Evolutionary conservation across 1,140 invertebrate species (phyloP).

Genomic region (Drosophila fuyamai): DNA sequence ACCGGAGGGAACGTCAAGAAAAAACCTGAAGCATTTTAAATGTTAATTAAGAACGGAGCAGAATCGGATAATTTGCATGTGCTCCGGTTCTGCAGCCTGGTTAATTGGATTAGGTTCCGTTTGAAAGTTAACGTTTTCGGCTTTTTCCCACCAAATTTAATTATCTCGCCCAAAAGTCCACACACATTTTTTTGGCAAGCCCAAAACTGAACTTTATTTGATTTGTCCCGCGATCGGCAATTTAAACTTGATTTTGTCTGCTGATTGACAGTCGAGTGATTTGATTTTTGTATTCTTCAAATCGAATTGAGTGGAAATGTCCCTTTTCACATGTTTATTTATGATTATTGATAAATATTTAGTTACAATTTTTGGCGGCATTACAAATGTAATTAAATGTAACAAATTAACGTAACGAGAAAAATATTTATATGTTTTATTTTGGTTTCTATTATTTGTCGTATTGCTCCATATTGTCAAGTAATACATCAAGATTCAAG

Average conservation of each 20-base stretch:
- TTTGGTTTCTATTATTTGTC: too few relatives aligned
- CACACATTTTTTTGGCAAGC: constrained; percentile 3
- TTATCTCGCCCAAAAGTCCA: constrained; percentile 17
- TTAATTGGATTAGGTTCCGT: constrained; percentile 57
- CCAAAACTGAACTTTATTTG: constrained; percentile 24
- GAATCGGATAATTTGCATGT: constrained; percentile 60
- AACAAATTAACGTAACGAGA: too few relatives aligned
- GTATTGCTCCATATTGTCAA: too few relatives aligned
- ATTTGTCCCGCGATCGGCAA: constrained; percentile 24
- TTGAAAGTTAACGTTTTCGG: constrained; percentile 33
- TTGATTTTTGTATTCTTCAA: background rate
- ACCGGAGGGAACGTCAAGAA: constrained; percentile 4
- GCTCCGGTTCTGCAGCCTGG: constrained; percentile 12
- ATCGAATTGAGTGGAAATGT: background rate
- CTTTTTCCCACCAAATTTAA: constrained; percentile 30
- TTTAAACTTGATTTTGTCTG: constrained; percentile 23
- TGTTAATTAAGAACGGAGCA: constrained; percentile 66
- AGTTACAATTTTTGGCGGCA: too few relatives aligned
- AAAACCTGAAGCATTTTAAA: constrained; percentile 67
- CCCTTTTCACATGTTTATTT: too few relatives aligned
- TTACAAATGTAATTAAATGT: too few relatives aligned
- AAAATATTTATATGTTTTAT: too few relatives aligned
- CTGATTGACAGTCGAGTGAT: constrained; percentile 17
- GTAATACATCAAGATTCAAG: too few relatives aligned
- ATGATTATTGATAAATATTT: too few relatives aligned